phyloP scores from a whole-genome alignment of 1,140 invertebrate genomes.

The Eumaeus atala region DNA sequence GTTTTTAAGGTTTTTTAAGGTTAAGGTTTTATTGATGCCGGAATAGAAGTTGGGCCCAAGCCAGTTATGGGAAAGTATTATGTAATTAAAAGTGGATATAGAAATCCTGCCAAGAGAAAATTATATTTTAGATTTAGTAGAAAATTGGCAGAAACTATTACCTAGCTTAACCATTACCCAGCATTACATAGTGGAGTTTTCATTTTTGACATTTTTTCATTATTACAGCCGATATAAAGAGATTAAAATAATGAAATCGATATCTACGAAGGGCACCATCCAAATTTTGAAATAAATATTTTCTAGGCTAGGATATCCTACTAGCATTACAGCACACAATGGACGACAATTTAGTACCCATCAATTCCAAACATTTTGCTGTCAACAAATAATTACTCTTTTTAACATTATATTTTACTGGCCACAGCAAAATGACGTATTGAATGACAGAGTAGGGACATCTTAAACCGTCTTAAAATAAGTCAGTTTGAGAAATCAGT shows the following conservation, averaged over 20 bases:
- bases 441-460: constrained; percentile 8
- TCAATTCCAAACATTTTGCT: no score
- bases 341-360: constrained; percentile 2
- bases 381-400: no score
- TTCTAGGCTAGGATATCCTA: neutral
- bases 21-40: constrained; percentile 25
- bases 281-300: neutral
- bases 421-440: no score
- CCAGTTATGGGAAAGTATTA: constrained; percentile 20
- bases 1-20: constrained; percentile 21
- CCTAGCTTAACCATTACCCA: no score
- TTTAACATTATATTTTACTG: no score
- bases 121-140: neutral
- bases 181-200: constrained; percentile 20
- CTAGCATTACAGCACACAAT: neutral
- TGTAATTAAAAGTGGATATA: constrained; percentile 25
- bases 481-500: constrained; percentile 4
- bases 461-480: neutral
- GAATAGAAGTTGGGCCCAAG: constrained; percentile 8
- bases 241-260: constrained; percentile 13
- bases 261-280: neutral
- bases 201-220: constrained; percentile 19
- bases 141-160: neutral
- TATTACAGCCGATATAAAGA: constrained; percentile 29
- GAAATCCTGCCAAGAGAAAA: constrained; percentile 26